Base-by-base conservation (phyloP, 2,888 invertebrate species). In the Tachina fera region DNA sequence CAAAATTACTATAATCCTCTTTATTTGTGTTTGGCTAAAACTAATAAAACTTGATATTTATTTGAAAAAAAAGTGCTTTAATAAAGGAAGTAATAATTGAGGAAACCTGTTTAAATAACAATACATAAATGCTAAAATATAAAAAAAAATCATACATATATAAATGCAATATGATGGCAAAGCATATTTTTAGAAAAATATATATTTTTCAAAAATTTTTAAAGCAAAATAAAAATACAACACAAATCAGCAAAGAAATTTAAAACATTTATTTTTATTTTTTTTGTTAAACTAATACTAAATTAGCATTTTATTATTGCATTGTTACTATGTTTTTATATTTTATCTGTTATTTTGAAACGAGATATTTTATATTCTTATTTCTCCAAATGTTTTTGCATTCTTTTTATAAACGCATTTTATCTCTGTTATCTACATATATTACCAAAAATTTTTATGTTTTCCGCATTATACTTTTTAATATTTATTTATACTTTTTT, bases 21-120 rank as follows among this genome's bases (percentile, higher is more conserved):
- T 74, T 51, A 60, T 71, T 72, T 63, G 14, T 65, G 19, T 74
- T 83, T 78, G 76, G 85, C 83, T 78, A 78, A 47, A 67, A n/a
- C 43, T 56, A 45, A 51, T 22, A 11, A 31, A 31, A 68, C 11
- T 67, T 31, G 13, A 80, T 39, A 75, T 45, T 39, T 70, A 75
- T 61, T 47, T 39, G 14, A 47, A 78, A 5, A 78, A 5, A 63
- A 63, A 86, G 86, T 86, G 86, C 86, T 86, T 86, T 86, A 86
- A 86, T 22, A 63, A 74, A 72, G 39, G 68, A 80, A 65, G 71
- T 43, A 19, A 60, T 31, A 60, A 77, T 45, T 76, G 49, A 49
- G 39, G 13, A 77, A 83, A 67, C 63, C 70, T 82, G 70, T 78
- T 43, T 3, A 43, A 60, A 84, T 39, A 67, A 65, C 47, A 71